Evolutionary conservation across 2,888 invertebrate species (phyloP).

Genomic region (Caenorhabditis sp.): DNA sequence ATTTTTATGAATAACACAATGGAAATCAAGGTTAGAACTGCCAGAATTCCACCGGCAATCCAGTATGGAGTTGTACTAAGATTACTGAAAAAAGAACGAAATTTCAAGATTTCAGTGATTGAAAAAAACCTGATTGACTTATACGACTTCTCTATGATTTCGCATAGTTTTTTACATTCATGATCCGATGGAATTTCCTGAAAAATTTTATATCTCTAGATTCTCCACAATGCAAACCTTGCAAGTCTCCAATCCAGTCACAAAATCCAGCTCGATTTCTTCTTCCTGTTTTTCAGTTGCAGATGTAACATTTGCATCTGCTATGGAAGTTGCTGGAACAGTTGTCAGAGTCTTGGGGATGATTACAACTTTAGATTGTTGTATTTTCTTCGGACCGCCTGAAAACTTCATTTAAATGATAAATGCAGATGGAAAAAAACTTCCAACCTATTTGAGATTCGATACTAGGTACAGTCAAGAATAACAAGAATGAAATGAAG

Average conservation of each 20-base stretch:
- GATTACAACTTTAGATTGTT: not conserved
- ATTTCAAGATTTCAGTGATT: not conserved
- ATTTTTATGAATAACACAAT: slow-evolving; percentile 14
- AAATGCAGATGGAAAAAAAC: not conserved
- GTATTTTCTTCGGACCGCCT: too few relatives aligned
- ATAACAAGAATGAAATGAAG: not conserved
- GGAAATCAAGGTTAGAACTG: slow-evolving; percentile 1
- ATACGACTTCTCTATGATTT: not conserved
- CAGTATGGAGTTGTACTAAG: not conserved
- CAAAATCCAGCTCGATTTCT: slow-evolving; percentile 12
- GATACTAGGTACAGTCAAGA: too few relatives aligned
- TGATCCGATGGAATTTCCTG: not conserved
- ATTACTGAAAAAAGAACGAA: not conserved
- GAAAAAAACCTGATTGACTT: not conserved
- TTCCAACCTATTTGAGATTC: not conserved
- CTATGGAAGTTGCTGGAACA: not conserved
- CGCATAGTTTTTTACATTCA: slow-evolving; percentile 4
- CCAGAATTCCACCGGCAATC: not conserved
- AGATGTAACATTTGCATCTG: not conserved
- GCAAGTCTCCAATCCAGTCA: slow-evolving; percentile 2
- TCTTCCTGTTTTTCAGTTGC: not conserved
- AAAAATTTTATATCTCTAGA: not conserved
- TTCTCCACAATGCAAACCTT: not conserved
- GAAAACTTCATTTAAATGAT: too few relatives aligned
- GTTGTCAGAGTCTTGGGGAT: not conserved